Conservation (phyloP, 2,797 vertebrate species). For the Enteromius thamalakanensis region DNA sequence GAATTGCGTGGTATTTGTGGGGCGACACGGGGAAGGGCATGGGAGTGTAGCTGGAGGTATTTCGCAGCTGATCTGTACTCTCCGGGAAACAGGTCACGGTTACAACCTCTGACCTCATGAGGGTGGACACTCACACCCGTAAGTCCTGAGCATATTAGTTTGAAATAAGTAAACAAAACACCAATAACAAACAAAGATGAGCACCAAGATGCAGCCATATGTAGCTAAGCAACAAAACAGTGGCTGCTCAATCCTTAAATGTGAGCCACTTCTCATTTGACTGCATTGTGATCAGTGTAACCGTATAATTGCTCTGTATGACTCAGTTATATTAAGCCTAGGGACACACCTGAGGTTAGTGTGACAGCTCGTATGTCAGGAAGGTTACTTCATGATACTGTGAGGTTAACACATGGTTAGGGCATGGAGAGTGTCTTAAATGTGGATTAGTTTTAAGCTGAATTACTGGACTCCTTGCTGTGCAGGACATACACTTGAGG, state of each 20-base stretch:
- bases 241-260: conserved; percentile 11
- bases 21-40: not conserved
- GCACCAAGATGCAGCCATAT: not conserved
- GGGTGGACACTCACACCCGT: conserved; percentile 16
- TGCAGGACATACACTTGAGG: not conserved
- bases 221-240: conserved; percentile 45
- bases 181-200: conserved; percentile 5
- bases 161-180: conserved; percentile 29
- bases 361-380: conserved; percentile 27
- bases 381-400: conserved; percentile 24
- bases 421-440: conserved; percentile 20
- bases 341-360: conserved; percentile 26
- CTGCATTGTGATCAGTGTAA: conserved; percentile 13
- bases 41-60: conserved; percentile 50
- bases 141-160: conserved; percentile 9
- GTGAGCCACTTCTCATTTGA: not conserved
- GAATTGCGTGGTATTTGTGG: conserved; percentile 57
- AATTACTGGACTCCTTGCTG: conserved; percentile 29
- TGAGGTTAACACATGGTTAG: conserved; percentile 21
- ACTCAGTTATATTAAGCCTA: conserved; percentile 39
- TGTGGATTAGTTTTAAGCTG: conserved; percentile 36
- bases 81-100: conserved; percentile 54
- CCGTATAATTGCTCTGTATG: conserved; percentile 34
- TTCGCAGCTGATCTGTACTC: conserved; percentile 56
- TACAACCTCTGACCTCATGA: conserved; percentile 49